These are phyloP conservation scores for Ginglymostoma cirratum DNA, from an alignment of 2,113 vertebrate species.

Conservation along the genomic window DNA sequence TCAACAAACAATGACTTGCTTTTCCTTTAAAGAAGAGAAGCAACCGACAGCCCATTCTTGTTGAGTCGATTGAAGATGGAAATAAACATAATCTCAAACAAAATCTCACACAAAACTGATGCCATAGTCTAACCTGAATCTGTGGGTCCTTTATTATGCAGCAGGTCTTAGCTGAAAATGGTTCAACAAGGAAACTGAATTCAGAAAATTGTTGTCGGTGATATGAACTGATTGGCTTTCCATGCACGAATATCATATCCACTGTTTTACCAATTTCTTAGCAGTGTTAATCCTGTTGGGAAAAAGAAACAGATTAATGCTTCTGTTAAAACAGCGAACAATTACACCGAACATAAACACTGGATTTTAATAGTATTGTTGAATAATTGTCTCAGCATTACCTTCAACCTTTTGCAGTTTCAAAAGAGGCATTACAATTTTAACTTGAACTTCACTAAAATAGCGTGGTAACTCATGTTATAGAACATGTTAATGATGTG, in stretches of 20 bases:
- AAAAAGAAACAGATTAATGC: neutral
- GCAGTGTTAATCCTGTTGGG: neutral
- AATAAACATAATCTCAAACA: neutral
- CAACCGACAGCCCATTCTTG: neutral
- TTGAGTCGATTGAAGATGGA: neutral
- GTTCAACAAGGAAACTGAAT: neutral
- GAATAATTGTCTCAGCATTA: neutral
- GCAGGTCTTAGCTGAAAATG: neutral
- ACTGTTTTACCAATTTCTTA: neutral
- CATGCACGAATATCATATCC: neutral
- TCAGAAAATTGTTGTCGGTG: neutral
- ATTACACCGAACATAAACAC: too few species aligned
- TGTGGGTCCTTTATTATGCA: neutral
- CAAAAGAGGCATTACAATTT: neutral
- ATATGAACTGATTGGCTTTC: neutral
- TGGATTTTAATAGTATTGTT: neutral
- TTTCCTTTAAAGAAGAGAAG: neutral
- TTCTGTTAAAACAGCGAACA: neutral
- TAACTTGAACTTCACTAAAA: neutral
- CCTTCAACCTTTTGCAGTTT: neutral
- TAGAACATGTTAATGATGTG: neutral
- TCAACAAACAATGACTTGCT: neutral
- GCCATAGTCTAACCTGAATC: neutral
- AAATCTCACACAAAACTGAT: neutral
- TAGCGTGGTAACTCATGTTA: neutral